These are phyloP conservation scores for Megaceryle maxima DNA, from an alignment of 2,113 vertebrate genomes.

Conservation along the genomic window DNA sequence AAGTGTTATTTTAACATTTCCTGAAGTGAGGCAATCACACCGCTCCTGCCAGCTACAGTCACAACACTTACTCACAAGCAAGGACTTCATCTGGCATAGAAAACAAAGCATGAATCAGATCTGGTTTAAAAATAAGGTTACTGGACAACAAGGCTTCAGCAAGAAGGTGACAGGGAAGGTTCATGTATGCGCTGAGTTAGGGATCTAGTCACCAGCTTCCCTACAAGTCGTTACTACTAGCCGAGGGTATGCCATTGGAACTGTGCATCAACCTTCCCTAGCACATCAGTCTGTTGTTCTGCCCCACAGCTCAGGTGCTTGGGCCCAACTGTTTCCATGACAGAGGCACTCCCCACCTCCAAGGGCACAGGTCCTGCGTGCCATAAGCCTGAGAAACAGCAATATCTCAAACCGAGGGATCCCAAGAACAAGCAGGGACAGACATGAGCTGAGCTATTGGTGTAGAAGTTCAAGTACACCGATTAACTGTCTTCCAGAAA, in stretches of 20 bases:
- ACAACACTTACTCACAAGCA: constrained; percentile 62
- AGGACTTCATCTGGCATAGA: constrained; percentile 54
- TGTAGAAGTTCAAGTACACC: background rate
- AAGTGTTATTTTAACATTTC: constrained; percentile 73
- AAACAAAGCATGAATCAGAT: constrained; percentile 35
- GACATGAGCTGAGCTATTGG: background rate
- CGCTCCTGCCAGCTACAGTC: constrained; percentile 61
- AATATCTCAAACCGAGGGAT: background rate
- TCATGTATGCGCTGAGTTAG: background rate
- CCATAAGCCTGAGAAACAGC: background rate
- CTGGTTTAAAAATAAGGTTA: constrained; percentile 52
- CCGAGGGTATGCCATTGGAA: background rate
- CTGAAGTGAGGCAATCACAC: constrained; percentile 70
- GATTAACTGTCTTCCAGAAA: background rate
- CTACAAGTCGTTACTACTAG: background rate
- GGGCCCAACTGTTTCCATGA: accelerated
- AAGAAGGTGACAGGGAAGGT: background rate
- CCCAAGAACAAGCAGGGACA: background rate
- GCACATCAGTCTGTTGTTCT: accelerated
- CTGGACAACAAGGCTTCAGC: background rate
- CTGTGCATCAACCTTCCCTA: background rate
- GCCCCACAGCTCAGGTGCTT: background rate
- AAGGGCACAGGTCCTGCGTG: background rate
- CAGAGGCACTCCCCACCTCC: background rate
- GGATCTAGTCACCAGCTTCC: background rate